These are phyloP conservation scores for Colletes latitarsis DNA, from an alignment of 1,140 invertebrate species.

Conservation along the genomic window DNA sequence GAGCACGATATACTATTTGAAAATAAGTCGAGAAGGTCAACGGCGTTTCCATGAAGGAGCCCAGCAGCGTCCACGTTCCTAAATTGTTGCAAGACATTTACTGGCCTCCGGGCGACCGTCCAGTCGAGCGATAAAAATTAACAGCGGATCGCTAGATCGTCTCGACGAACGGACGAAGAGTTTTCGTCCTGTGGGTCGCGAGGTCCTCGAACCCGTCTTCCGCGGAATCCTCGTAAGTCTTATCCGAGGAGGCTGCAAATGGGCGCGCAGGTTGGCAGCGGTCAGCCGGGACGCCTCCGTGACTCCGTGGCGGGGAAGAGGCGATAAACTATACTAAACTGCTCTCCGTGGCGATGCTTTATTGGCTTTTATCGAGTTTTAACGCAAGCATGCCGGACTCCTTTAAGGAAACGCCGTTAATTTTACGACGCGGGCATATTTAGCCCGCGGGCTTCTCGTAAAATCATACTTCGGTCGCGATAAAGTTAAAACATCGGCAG, in stretches of 20 bases:
- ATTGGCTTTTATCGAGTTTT: slow-evolving; percentile 79
- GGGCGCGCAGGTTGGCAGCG: slow-evolving; percentile 35
- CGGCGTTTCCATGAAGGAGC: too few species aligned
- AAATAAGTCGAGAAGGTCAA: too few species aligned
- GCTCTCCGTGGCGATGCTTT: slow-evolving; percentile 71
- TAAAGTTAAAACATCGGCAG: slow-evolving; percentile 78
- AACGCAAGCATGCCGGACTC: slow-evolving; percentile 72
- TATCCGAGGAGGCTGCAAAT: slow-evolving; percentile 54
- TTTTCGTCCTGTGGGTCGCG: not conserved
- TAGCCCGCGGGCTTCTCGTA: slow-evolving; percentile 77
- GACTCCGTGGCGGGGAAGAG: slow-evolving; percentile 10
- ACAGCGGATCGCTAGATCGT: not conserved
- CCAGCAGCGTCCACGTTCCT: too few species aligned
- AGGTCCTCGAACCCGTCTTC: slow-evolving; percentile 40
- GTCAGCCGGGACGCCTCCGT: slow-evolving; percentile 30
- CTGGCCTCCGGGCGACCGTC: too few species aligned
- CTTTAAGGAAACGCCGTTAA: slow-evolving; percentile 80
- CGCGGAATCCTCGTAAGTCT: slow-evolving; percentile 40
- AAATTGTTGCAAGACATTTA: too few species aligned
- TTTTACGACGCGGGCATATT: slow-evolving; percentile 79
- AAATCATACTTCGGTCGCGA: slow-evolving; percentile 78
- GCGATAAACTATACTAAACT: slow-evolving; percentile 66
- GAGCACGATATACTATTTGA: too few species aligned
- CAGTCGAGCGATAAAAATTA: slow-evolving; percentile 10
- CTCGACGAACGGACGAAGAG: not conserved